Percentiles rank a stretch among this genome's conserved stretches.
Evolutionary conservation across 2,888 invertebrate genomes (phyloP).

Genomic region (Microctonus aethiopoides): DNA sequence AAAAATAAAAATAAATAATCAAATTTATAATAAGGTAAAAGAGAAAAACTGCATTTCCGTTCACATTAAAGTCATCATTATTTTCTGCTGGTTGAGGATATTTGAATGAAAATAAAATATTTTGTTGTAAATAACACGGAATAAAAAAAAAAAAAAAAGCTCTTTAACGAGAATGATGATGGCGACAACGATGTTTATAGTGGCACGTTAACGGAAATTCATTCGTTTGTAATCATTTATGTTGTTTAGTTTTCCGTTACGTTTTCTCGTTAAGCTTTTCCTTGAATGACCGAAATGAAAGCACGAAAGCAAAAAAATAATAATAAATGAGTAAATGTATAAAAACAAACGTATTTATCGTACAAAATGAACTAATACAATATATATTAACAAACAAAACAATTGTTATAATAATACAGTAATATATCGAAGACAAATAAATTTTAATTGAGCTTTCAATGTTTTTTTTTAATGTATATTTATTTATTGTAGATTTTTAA

Average conservation of each 20-base stretch:
- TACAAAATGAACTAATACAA: background rate
- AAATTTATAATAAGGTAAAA: no score
- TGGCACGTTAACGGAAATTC: background rate
- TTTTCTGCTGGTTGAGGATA: background rate
- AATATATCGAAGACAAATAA: no score
- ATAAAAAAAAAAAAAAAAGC: background rate
- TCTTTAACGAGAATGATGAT: constrained; percentile 2
- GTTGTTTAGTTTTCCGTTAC: background rate
- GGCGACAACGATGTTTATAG: constrained; percentile 4
- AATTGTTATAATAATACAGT: background rate
- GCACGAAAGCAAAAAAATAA: background rate
- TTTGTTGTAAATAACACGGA: background rate
- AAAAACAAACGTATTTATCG: background rate
- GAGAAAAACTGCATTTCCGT: background rate
- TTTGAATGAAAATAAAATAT: background rate
- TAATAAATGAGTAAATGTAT: background rate
- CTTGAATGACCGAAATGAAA: background rate
- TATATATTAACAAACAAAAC: no score
- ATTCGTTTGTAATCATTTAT: background rate
- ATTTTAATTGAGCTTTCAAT: no score
- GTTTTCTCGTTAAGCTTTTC: background rate
- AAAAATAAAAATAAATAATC: no score
- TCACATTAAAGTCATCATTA: background rate
- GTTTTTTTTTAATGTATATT: no score
- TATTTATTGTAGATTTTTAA: no score